Evolutionary conservation across 1,140 invertebrate species (phyloP).

Genomic region (Agrypnia vestita): DNA sequence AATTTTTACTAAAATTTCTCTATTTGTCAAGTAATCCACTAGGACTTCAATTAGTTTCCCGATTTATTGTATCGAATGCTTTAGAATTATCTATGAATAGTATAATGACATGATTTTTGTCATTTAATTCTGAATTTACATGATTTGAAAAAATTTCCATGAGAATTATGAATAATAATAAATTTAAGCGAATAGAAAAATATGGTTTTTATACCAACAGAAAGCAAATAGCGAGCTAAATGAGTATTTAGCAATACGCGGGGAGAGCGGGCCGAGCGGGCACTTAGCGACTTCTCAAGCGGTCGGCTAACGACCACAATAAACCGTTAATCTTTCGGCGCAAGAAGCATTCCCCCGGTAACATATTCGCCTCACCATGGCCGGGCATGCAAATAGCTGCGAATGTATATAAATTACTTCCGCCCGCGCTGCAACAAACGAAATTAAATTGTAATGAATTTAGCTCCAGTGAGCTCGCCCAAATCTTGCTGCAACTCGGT

Average conservation of each 20-base stretch:
- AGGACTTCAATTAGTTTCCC: too few relatives aligned
- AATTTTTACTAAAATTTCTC: too few relatives aligned
- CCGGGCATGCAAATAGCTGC: conserved; percentile 11
- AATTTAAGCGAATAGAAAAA: too few relatives aligned
- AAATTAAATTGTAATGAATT: conserved; percentile 31
- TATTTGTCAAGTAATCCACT: too few relatives aligned
- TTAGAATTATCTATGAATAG: too few relatives aligned
- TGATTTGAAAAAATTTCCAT: too few relatives aligned
- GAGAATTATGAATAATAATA: too few relatives aligned
- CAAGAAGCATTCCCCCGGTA: conserved; percentile 1
- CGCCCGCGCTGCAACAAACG: not conserved
- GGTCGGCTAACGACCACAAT: conserved; percentile 4
- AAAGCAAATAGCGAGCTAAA: too few relatives aligned
- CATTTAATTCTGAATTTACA: too few relatives aligned
- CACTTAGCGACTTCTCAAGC: conserved; percentile 11
- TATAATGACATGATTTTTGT: too few relatives aligned
- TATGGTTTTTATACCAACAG: too few relatives aligned
- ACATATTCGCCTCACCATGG: conserved; percentile 14
- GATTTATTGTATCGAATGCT: too few relatives aligned
- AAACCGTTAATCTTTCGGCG: conserved; percentile 17
- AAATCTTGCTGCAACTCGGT: conserved; percentile 1
- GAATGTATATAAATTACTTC: not conserved
- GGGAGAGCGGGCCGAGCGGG: not conserved
- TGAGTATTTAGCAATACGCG: not conserved
- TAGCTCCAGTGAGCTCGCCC: not conserved